Evolutionary conservation across 2,797 vertebrate genomes (phyloP), one percentile per base, ranked within the genome.

Genomic region (Monodelphis domestica): DNA sequence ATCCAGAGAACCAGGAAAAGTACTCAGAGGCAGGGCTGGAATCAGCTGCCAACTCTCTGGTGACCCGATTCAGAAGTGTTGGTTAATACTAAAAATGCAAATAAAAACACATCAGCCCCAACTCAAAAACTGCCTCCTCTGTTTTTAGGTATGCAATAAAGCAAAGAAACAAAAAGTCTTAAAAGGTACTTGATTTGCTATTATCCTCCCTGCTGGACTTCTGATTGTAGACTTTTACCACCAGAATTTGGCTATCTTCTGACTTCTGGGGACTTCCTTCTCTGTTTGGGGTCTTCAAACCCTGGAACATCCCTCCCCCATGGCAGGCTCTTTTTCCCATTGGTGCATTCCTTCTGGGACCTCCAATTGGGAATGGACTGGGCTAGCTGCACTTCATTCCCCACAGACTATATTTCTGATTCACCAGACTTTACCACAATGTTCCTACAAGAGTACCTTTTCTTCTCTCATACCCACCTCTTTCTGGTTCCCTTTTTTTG

Each of bases 21-120:
- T 51, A 91, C 88, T 51, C 88, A 89, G 53, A 57, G 55, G 29
- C 90, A 78, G 50, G 5, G 24, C 57, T 84, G 38, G 50, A 93
- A 57, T 90, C 92, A 50, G 70, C 91, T 87, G 87, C 90, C 59
- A 54, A 89, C 87, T 57, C 90, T 90, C 90, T 45, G 70, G 88
- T 51, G 94, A 96, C 87, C 88, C 0, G 0, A 93, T 84, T 56
- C 93, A 93, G 51, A 90, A 94, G 78, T 1, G 1, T 5, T 90
- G 54, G 95, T 94, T 96, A 94, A 95, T 56, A 90, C 53, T 88
- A 15, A 6, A 56, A 92, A 53, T 30, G 94, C 57, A 94, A 91
- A 94, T 97, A 95, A 97, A 97, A 97, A 92, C 54, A 93, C 87
- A 95, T 95, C 90, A 94, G 90, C 59, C 45, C 89, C 91, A 53